Base-by-base conservation (phyloP, 2,113 vertebrate genomes). In the Synchiropus splendidus region DNA sequence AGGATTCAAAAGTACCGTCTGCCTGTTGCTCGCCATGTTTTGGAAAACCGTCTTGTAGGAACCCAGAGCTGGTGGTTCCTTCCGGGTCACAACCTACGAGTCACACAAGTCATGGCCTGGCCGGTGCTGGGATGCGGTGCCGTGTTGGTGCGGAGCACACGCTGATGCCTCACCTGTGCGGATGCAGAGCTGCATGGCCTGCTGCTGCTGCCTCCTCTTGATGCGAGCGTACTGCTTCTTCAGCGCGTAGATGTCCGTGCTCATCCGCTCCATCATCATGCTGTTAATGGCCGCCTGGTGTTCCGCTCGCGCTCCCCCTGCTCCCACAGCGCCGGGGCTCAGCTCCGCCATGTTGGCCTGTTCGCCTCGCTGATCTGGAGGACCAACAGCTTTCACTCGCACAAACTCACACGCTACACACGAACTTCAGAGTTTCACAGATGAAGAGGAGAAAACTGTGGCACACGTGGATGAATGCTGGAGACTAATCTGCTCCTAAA, bases 221-320 rank as follows among this genome's bases (percentile, higher is more conserved):
- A 97, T 93, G 42, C 94, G 86, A 0, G 87, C 78, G 53, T 99
- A 99, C 45, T 99, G 95, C 59, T 86, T 89, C 76, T 91, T 94
- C 45, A 99, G 83, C 1, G 93, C 94, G 1, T 71, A 84, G 76
- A 99, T 96, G 61, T 98, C 94, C 0, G 92, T 99, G 72, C 88
- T 98, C 94, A 98, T 99, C 3, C 95, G 87, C 41, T 99, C 95
- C 90, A 89, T 87, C 92, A 98, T 94, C 95, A 98, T 97, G 54
- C 92, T 93, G 83, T 95, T 97, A 67, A 97, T 90, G 14, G 88
- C 88, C 0, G 91, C 90, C 1, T 94, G 90, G 70, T 95, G 92
- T 17, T 99, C 93, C 0, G 87, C 89, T 16, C 85, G 84, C 11
- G 89, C 87, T 0, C 88, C 85, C 12, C 51, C 70, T 12, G 89